These are phyloP conservation scores for Solen grandis DNA, from an alignment of 1,140 invertebrate species.

Conservation along the genomic window DNA sequence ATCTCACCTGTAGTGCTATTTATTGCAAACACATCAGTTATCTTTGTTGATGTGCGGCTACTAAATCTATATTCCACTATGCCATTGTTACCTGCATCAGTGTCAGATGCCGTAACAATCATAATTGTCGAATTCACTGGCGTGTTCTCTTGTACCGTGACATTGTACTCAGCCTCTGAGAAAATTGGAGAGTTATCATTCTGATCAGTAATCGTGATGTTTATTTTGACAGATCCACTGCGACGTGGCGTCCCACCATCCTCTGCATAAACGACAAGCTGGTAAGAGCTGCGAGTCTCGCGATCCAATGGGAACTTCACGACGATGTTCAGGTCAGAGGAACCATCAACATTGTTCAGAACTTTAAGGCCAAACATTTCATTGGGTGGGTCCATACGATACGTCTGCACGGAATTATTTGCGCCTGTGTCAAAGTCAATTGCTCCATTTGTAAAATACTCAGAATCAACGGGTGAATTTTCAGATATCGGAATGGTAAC, in stretches of 20 bases:
- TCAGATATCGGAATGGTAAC: conserved; percentile 77
- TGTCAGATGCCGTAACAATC: conserved; percentile 91
- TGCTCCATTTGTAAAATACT: conserved; percentile 85
- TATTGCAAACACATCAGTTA: conserved; percentile 67
- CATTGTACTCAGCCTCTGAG: conserved; percentile 81
- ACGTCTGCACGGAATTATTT: conserved; percentile 73
- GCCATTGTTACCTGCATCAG: conserved; percentile 94
- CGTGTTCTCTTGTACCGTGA: conserved; percentile 92
- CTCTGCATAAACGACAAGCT: conserved; percentile 91
- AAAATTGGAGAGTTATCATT: conserved; percentile 98
- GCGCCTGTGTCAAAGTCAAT: conserved; percentile 84
- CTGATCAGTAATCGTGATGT: conserved; percentile 96
- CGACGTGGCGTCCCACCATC: conserved; percentile 95
- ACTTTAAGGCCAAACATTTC: conserved; percentile 71
- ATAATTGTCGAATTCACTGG: conserved; percentile 87
- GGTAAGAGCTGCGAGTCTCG: conserved; percentile 94
- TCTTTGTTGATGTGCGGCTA: conserved; percentile 67
- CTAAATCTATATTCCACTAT: conserved; percentile 91
- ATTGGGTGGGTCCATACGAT: conserved; percentile 70
- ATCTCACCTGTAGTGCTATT: conserved; percentile 67
- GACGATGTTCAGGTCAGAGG: conserved; percentile 68
- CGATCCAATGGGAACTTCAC: conserved; percentile 86
- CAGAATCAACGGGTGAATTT: conserved; percentile 81
- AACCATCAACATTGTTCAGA: conserved; percentile 64
- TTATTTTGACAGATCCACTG: conserved; percentile 93